phyloP scores from a whole-genome alignment of 2,797 vertebrate species.

The Sciurus carolinensis region DNA sequence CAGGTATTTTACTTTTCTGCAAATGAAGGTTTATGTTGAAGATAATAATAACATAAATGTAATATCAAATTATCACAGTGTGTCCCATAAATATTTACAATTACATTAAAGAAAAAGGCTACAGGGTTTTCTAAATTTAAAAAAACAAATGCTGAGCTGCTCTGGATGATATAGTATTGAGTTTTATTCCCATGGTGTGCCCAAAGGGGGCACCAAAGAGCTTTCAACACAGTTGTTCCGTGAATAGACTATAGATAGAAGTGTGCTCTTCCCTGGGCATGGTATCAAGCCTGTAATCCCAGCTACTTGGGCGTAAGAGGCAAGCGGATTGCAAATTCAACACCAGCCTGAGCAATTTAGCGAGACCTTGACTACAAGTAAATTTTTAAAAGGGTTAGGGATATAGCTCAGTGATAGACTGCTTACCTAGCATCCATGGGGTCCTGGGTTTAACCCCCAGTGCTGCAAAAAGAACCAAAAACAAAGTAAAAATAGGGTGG shows the following conservation, averaged over 20 bases:
- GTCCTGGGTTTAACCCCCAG: background rate
- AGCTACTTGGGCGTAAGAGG: background rate
- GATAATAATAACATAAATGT: background rate
- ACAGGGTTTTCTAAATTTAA: background rate
- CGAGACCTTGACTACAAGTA: background rate
- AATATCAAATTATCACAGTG: background rate
- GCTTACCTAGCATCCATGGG: background rate
- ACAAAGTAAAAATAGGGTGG: background rate
- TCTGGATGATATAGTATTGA: background rate
- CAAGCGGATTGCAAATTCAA: background rate
- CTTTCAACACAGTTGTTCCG: background rate
- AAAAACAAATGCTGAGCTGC: background rate
- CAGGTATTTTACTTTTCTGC: background rate
- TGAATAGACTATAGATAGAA: background rate
- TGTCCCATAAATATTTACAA: background rate
- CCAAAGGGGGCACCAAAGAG: background rate
- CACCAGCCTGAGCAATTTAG: background rate
- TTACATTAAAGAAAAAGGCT: background rate
- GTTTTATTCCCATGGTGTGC: background rate
- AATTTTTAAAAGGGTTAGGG: background rate
- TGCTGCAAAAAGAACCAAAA: background rate
- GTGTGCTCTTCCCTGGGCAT: background rate
- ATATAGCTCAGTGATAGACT: background rate
- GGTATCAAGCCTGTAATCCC: background rate
- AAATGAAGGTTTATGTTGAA: background rate